Evolutionary conservation across 1,140 invertebrate genomes (phyloP), one percentile per base, ranked within the genome.

Genomic region (Pogonognathellus flavescens): DNA sequence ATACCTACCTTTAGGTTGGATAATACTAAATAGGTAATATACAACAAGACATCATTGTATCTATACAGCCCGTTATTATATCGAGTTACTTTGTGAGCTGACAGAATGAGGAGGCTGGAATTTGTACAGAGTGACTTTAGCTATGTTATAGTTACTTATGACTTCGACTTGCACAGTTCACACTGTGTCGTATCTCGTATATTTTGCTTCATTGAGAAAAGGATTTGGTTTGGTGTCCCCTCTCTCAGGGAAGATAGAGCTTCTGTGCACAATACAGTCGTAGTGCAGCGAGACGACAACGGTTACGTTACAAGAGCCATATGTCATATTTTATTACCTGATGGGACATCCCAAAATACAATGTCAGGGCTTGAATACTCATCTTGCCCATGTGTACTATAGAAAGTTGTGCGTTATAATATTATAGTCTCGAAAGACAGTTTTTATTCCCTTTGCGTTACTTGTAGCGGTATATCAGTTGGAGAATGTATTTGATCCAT

Each of bases 271-370:
- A 4, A n/a, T 57, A 57, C 53, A 57, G 53, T 14, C 1, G 11
- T 57, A 13, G n/a, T 13, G n/a, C 11, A 57, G 1, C 53, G 53
- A 57, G 11, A 57, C 53, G n/a, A 57, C 53, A 57, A n/a, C n/a
- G n/a, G n/a, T 76, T n/a, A 76, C 41, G 25, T 76, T 76, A 76
- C 70, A 41, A 76, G 41, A 76, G 41, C 70, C 70, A 76, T 76
- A 76, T 76, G 70, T 76, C 70, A 76, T 76, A 41, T 76, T 76
- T 76, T 76, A 76, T 76, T 76, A 76, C 70, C 70, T 76, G 70
- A 76, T 31, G 49, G 70, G 41, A 50, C 31, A 76, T 25, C 25
- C 70, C 70, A 76, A 76, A 76, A 49, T 18, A 25, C 41, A 76
- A 50, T 76, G 70, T 76, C 70, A 76, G 22, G 62, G 25, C 62